Evolutionary conservation across 1,140 invertebrate genomes (phyloP), one percentile per base, ranked within the genome.

Genomic region (Cydia amplana): DNA sequence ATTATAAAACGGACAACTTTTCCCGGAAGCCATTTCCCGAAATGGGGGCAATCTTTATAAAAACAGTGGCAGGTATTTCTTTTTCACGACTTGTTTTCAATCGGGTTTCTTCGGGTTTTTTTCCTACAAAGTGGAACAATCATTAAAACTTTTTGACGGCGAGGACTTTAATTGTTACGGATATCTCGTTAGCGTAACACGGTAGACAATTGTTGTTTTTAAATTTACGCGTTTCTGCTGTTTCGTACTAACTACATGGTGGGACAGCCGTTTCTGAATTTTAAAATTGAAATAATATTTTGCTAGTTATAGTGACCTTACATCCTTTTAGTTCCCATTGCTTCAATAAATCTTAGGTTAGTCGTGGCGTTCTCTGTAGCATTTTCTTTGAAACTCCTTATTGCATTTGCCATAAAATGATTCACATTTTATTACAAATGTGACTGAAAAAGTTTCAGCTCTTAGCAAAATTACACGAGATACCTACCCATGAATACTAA

Each of bases 141-240:
- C 85, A 84, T 88, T 88, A 88, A 88, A 88, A 88, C 81, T 88
- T 87, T 85, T 85, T 88, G 84, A 86, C 81, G 81, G 82, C 78
- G 75, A 75, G 64, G 77, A 74, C 72, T 87, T 84, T 85, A 88
- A 85, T 86, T 87, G 85, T 86, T 85, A 86, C 78, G 82, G 83
- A 85, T 87, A 86, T 84, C 85, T 87, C 79, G 82, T 86, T 84
- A 85, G 73, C 80, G 79, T 81, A 79, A 70, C 65, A 70, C n/a
- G 64, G 64, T 20, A 36, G 28, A 70, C 65, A 70, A 70, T 70
- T 70, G 65, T n/a, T 28, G 65, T 70, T 70, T 70, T 16, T n/a
- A 36, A 70, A 40, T 43, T 40, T 70, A 18, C 23, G 4, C n/a
- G 6, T 70, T 70, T 43, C 16, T 16, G 23, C 14, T 67, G 64